Evolutionary conservation across 1,140 invertebrate species (phyloP).

Genomic region (Centruroides sculpturatus): DNA sequence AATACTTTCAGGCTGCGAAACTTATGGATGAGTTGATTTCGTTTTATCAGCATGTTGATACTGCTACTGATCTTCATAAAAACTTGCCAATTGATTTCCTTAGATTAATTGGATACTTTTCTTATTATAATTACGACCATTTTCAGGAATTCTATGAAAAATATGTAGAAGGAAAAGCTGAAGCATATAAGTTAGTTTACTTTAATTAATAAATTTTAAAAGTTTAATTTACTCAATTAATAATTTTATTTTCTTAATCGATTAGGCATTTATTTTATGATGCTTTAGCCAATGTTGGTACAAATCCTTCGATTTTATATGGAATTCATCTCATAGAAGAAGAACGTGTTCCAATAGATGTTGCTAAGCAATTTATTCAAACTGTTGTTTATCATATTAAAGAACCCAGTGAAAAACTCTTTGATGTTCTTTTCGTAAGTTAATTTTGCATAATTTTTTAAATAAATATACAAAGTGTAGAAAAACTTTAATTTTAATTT

Average conservation of each 20-base stretch:
- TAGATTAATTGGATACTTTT: too few species aligned
- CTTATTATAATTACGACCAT: too few species aligned
- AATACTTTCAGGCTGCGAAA: too few species aligned
- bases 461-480: background rate
- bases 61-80: too few species aligned
- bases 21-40: too few species aligned
- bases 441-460: too few species aligned
- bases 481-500: background rate
- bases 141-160: too few species aligned
- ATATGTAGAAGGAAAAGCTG: too few species aligned
- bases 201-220: background rate
- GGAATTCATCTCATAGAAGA: constrained; percentile 8
- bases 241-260: background rate
- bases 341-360: background rate
- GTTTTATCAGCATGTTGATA: too few species aligned
- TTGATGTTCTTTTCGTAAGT: constrained; percentile 7
- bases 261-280: constrained; percentile 11
- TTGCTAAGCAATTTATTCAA: constrained; percentile 4
- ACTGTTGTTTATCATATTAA: constrained; percentile 7
- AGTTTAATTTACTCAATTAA: background rate
- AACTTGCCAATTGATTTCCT: too few species aligned
- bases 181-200: background rate
- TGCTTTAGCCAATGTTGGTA: background rate
- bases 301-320: constrained; percentile 9
- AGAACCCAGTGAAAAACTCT: constrained; percentile 1